phyloP scores from a whole-genome alignment of 92 coral and sea anemone genomes.

The Hydrozoanthus gracilis region DNA sequence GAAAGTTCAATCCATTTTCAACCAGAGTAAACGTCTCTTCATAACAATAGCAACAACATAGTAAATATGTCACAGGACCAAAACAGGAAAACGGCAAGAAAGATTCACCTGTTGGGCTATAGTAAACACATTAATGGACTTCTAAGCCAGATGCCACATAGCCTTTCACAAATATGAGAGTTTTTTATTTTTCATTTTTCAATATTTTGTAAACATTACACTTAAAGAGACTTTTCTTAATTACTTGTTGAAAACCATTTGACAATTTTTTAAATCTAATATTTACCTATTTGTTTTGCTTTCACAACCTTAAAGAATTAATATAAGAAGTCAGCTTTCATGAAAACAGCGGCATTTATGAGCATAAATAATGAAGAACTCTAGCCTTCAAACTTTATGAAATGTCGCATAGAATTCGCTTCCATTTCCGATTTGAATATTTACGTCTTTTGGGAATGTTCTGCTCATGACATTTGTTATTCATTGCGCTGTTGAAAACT shows the following conservation, averaged over 20 bases:
- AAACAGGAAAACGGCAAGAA: slow-evolving; percentile 1
- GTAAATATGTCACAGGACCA: background rate
- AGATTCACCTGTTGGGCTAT: slow-evolving; percentile 9
- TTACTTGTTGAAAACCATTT: too few species aligned
- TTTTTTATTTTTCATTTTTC: background rate
- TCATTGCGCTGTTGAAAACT: too few species aligned
- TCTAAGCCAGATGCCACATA: slow-evolving; percentile 14
- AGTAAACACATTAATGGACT: slow-evolving; percentile 34
- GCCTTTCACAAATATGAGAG: background rate
- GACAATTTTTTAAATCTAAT: background rate
- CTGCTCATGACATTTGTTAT: too few species aligned
- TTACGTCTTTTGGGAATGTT: too few species aligned
- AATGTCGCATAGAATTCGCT: too few species aligned
- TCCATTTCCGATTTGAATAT: too few species aligned
- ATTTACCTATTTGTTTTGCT: background rate
- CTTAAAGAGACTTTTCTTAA: background rate
- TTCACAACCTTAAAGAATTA: too few species aligned
- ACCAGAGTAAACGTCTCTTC: background rate
- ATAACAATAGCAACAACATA: background rate
- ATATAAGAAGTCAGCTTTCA: too few species aligned
- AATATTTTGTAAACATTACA: background rate
- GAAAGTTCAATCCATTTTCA: slow-evolving; percentile 16
- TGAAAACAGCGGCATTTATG: too few species aligned
- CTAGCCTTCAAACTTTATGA: too few species aligned
- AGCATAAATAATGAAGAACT: too few species aligned